These are phyloP conservation scores for Thamnophis elegans DNA, from an alignment of 2,797 vertebrate genomes.

Conservation along the genomic window DNA sequence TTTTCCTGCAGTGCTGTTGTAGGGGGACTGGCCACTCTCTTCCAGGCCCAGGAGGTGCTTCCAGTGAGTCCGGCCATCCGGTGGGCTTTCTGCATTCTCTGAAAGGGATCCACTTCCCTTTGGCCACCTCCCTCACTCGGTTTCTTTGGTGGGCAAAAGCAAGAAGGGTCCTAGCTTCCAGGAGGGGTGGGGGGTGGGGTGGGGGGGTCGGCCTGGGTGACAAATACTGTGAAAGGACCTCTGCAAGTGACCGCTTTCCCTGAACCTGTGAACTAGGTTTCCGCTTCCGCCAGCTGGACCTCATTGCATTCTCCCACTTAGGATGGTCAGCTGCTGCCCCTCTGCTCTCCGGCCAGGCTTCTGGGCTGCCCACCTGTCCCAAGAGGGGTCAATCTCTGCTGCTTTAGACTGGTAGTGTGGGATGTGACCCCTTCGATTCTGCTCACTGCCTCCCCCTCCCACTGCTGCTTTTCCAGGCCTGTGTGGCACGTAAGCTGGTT, in stretches of 20 bases:
- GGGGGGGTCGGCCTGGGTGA: background rate
- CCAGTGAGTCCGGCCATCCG: background rate
- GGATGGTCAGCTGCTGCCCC: background rate
- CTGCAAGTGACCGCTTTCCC: background rate
- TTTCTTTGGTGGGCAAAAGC: background rate
- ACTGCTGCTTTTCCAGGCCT: background rate
- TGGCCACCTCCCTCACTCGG: background rate
- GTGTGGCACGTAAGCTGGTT: background rate
- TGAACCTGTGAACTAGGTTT: background rate
- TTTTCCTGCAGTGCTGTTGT: background rate
- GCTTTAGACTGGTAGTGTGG: background rate
- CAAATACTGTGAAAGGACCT: constrained; percentile 33
- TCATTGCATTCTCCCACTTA: background rate
- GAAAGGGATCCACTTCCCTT: background rate
- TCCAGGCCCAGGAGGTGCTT: background rate
- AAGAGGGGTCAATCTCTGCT: background rate
- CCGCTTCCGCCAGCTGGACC: background rate
- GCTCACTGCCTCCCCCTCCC: background rate
- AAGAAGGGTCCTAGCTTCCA: background rate
- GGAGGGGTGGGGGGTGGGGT: no score
- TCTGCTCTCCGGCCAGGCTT: background rate
- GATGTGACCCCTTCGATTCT: background rate
- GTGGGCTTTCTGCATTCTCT: background rate
- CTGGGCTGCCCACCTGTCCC: background rate
- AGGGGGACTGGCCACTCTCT: no score